These are phyloP conservation scores for Cyrtorhinus lividipennis DNA, from an alignment of 1,140 invertebrate genomes.

Conservation along the genomic window DNA sequence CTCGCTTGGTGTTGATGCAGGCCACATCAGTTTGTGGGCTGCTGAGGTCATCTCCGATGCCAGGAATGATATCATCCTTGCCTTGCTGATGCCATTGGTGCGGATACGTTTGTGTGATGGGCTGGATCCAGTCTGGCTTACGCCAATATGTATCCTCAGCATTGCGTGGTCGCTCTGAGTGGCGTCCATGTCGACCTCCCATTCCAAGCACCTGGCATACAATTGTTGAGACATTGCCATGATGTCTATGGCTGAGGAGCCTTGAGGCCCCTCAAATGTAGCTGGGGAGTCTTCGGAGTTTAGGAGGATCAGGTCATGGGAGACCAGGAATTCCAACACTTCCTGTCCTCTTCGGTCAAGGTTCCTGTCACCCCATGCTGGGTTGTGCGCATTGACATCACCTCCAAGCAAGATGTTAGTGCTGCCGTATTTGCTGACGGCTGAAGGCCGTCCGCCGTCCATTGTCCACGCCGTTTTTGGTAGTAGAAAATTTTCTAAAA, in stretches of 20 bases:
- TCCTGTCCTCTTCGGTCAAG: background rate
- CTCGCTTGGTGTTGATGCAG: background rate
- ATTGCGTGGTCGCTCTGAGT: background rate
- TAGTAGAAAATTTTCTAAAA: no score
- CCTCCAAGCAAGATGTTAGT: background rate
- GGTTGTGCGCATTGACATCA: background rate
- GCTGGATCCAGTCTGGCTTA: background rate
- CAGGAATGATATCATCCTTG: background rate
- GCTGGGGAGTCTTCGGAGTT: background rate
- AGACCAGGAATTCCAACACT: background rate
- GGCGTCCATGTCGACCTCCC: background rate
- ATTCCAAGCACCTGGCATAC: background rate
- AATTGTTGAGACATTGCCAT: background rate
- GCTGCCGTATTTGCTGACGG: background rate
- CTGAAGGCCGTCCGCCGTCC: no score
- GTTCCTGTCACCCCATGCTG: constrained; percentile 1
- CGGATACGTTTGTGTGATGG: background rate
- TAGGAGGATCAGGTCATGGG: background rate
- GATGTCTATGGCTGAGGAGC: background rate
- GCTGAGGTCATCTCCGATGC: background rate
- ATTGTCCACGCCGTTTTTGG: no score
- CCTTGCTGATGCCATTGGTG: background rate
- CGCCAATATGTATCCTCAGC: background rate
- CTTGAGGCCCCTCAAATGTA: background rate
- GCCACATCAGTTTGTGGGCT: background rate